Base-by-base conservation (phyloP, 2,113 vertebrate genomes). In the Noturus placidus region DNA sequence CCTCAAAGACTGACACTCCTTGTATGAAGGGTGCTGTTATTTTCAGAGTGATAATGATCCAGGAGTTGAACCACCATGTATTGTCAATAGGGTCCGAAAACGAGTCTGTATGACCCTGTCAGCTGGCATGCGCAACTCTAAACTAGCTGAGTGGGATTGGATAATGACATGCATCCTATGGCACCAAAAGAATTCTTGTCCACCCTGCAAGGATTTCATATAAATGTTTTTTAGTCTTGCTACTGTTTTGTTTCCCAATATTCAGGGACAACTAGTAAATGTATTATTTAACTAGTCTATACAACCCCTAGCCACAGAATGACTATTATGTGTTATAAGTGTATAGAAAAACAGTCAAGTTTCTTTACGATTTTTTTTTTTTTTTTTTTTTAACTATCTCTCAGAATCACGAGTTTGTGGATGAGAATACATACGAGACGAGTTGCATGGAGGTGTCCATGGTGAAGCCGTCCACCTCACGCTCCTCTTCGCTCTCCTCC, bases 331-430 rank as follows among this genome's bases (percentile, higher is more conserved):
- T 46, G 81, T 50, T 52, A 35, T 35, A 13, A 17, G 17, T 70
- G 9, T 84, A 2, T 33, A 15, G 13, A 54, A 70, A 84, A 67
- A 42, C 8, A 82, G 20, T 50, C 20, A 27, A 54, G 1, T 35
- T 22, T 50, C 11, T 46, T 56, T 82, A 54, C 14, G 13, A 35
- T 27, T 3, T 27, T 5, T 20, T n/a, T 56, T 56, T 19, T n/a
- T 72, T 70, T 25, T 42, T 42, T 42, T 50, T 50, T 50, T 50
- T 50, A 10, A 11, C 27, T 30, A 6, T 88, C 35, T 86, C 22
- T 79, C 91, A 99, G 98, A 99, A 98, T 92, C 97, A 99, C 0
- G 96, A 99, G 89, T 98, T 99, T 91, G 96, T 99, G 91, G 98
- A 99, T 33, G 98, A 98, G 88, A 97, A 98, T 92, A 92, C 94